These are phyloP conservation scores for Auanema sp. DNA, from an alignment of 2,888 invertebrate species.

Conservation along the genomic window DNA sequence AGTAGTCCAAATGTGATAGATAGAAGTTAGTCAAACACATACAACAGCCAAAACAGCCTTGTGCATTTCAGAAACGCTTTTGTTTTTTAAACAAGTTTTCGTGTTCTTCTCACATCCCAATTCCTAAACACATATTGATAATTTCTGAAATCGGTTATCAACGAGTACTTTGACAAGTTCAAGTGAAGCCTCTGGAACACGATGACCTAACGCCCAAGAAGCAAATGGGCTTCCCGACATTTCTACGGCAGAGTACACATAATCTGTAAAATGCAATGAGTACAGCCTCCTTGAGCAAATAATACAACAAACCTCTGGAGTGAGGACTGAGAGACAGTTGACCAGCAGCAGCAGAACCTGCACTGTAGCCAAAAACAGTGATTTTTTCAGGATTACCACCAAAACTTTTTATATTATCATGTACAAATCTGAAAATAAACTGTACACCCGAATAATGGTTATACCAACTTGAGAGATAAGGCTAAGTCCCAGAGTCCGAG, in stretches of 20 bases:
- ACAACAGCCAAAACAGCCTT: slow-evolving; percentile 6
- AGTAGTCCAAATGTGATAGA: background rate
- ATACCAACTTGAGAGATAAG: slow-evolving; percentile 9
- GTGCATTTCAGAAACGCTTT: slow-evolving; percentile 14
- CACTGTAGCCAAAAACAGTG: slow-evolving; percentile 19
- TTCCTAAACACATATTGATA: background rate
- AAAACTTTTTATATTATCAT: slow-evolving; percentile 15
- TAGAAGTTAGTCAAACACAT: too few species aligned
- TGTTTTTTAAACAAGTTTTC: slow-evolving; percentile 1
- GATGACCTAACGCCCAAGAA: slow-evolving; percentile 16
- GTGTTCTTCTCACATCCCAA: background rate
- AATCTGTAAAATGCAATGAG: background rate
- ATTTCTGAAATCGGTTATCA: background rate
- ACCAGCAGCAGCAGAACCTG: slow-evolving; percentile 14
- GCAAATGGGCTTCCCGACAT: slow-evolving; percentile 20
- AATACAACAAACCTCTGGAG: background rate
- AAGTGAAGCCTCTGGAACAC: slow-evolving; percentile 1
- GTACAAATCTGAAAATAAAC: slow-evolving; percentile 11
- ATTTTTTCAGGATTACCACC: slow-evolving; percentile 16
- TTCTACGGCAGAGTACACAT: slow-evolving; percentile 8
- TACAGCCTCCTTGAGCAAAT: too few species aligned
- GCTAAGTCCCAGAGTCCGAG: slow-evolving; percentile 16
- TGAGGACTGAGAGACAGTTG: slow-evolving; percentile 15
- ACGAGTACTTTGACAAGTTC: slow-evolving; percentile 3
- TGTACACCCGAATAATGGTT: background rate